phyloP scores from a whole-genome alignment of 2,888 invertebrate genomes.

The Eudemis profundana region DNA sequence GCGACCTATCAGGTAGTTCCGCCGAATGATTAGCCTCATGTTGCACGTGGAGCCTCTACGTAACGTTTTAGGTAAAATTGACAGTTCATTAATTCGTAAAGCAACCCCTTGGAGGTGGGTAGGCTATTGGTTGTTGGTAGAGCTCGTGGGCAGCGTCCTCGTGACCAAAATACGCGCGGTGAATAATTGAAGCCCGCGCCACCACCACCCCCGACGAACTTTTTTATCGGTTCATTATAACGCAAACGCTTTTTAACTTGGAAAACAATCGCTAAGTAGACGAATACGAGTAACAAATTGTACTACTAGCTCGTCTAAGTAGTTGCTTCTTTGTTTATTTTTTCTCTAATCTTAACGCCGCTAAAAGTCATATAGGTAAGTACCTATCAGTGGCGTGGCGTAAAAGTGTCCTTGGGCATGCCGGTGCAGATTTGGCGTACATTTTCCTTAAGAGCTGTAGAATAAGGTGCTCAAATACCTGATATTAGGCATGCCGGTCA shows the following conservation, averaged over 20 bases:
- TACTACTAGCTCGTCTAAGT: background rate
- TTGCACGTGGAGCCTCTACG: slow-evolving; percentile 47
- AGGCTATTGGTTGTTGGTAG: slow-evolving; percentile 54
- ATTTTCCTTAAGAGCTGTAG: too few relatives aligned
- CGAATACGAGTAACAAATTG: slow-evolving; percentile 11
- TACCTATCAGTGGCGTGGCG: too few relatives aligned
- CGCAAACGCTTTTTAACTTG: slow-evolving; percentile 50
- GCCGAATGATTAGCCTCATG: slow-evolving; percentile 48
- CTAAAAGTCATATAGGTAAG: background rate
- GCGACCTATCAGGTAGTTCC: slow-evolving; percentile 15
- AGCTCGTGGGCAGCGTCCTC: slow-evolving; percentile 64
- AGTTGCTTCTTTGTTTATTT: background rate
- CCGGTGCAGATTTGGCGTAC: too few relatives aligned
- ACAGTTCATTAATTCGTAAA: slow-evolving; percentile 66
- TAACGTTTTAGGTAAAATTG: slow-evolving; percentile 51
- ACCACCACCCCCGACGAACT: slow-evolving; percentile 59
- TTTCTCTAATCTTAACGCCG: background rate
- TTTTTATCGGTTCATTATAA: slow-evolving; percentile 67
- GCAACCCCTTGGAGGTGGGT: slow-evolving; percentile 62
- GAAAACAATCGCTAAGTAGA: slow-evolving; percentile 36
- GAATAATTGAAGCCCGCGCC: slow-evolving; percentile 75
- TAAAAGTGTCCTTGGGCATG: too few relatives aligned
- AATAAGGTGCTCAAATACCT: too few relatives aligned
- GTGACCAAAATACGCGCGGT: slow-evolving; percentile 80
- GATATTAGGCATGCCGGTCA: too few relatives aligned